Base-by-base conservation (phyloP, 2,888 invertebrate species). In the Beris chalybata region DNA sequence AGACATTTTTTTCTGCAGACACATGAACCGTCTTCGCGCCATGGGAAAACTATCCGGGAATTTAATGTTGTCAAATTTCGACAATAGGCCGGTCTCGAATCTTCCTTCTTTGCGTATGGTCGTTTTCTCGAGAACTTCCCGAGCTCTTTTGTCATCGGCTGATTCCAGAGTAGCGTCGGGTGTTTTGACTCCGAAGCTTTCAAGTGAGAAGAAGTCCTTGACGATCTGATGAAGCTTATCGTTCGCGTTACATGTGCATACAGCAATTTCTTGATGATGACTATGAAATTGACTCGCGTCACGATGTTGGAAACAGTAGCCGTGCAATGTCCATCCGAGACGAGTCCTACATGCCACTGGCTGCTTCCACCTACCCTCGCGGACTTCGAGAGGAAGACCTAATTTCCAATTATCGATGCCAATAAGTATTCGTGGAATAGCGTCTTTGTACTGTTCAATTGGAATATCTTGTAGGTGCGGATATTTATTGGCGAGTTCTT, bases 71-170 rank as follows among this genome's bases (percentile, higher is more conserved):
- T 71, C 64, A 48, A 69, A 70, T 63, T 69, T 70, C 73, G 73
- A 73, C 12, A 73, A 65, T 22, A 74, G 65, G 2, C 71, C 71
- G 13, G 69, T 71, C 69, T 72, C 70, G 15, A 58, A 71, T n/a
- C 55, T 55, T 5, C 57, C 61, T 31, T 38, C 59, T 29, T 50
- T 38, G 30, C 64, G 45, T 48, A 57, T 54, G 15, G 68, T 71
- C 11, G 69, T 71, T 11, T 53, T 45, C 29, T 70, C 54, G 11
- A 71, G 61, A 7, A 71, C 67, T 30, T 55, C 31, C 29, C 65
- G 13, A 9, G 69, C 66, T 54, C 48, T 59, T 13, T 38, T 5
- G 13, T 69, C 65, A 30, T 71, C 67, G 53, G 22, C 31, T 13
- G 68, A 69, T 31, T 63, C 47, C n/a, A 29, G 1, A 29, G 65